Conservation (phyloP, 30 jellyfish, hydroid and myxozoan genomes). For the Phacellophora camtschatica region DNA sequence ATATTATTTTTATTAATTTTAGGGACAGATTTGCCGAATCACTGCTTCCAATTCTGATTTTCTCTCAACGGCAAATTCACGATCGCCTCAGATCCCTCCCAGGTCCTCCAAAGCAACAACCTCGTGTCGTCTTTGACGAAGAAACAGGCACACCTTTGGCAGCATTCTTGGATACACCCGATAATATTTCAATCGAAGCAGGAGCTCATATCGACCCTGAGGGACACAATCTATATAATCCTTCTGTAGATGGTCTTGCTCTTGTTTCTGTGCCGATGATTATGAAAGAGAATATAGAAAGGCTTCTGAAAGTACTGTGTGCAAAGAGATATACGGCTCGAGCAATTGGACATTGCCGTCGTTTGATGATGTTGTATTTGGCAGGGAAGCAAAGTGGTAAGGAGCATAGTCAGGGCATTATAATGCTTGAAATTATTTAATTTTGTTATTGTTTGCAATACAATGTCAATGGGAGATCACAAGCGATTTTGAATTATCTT, state of each 20-base stretch:
- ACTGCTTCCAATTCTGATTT: constrained; percentile 61
- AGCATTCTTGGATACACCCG: constrained; percentile 44
- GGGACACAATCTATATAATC: constrained; percentile 68
- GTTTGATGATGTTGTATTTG: constrained; percentile 51
- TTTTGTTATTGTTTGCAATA: too few relatives aligned
- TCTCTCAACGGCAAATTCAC: constrained; percentile 62
- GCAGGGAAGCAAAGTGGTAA: constrained; percentile 80
- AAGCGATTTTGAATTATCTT: too few relatives aligned
- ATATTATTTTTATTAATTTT: background rate
- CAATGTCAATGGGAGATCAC: too few relatives aligned
- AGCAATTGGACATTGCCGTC: constrained; percentile 68
- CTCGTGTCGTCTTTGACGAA: constrained; percentile 55
- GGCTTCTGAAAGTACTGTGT: constrained; percentile 39
- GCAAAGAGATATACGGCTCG: constrained; percentile 49
- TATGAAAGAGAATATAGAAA: constrained; percentile 11
- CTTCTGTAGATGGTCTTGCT: constrained; percentile 45
- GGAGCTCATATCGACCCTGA: constrained; percentile 91
- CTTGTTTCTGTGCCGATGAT: constrained; percentile 50
- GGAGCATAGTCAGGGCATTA: too few relatives aligned
- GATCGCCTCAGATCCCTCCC: constrained; percentile 38
- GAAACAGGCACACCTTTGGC: constrained; percentile 72
- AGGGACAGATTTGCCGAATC: constrained; percentile 79
- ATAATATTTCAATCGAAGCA: constrained; percentile 49
- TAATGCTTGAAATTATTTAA: too few relatives aligned
- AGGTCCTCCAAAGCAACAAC: constrained; percentile 57